A percentile compares a stretch with the other conserved stretches of the same genome.
phyloP scores from a whole-genome alignment of 2,797 vertebrate species.

The Gouania willdenowi region DNA sequence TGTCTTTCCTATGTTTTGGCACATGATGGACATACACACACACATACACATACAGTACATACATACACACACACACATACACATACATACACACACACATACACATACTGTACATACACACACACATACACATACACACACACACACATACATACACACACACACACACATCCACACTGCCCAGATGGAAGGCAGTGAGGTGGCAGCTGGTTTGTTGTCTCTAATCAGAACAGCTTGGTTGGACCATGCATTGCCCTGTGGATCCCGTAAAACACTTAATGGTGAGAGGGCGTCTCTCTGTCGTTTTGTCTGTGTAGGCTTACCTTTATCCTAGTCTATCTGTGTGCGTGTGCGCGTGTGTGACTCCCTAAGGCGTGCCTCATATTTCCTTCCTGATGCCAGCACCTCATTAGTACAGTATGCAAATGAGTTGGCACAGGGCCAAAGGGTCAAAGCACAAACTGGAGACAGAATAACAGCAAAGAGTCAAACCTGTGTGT shows the following conservation, averaged over 20 bases:
- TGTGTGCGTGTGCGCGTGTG: background rate
- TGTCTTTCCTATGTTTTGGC: conserved; percentile 49
- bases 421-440: conserved; percentile 76
- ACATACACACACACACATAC: too few species aligned
- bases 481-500: too few species aligned
- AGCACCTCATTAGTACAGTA: conserved; percentile 82
- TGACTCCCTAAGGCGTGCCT: conserved; percentile 46
- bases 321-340: background rate
- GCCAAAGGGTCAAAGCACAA: conserved; percentile 76
- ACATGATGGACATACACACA: conserved; percentile 64
- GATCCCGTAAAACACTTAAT: conserved; percentile 23
- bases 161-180: conserved; percentile 58
- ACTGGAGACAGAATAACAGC: conserved; percentile 72
- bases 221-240: conserved; percentile 48
- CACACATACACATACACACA: background rate
- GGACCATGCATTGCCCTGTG: conserved; percentile 27
- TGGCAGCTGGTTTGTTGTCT: conserved; percentile 62
- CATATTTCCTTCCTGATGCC: conserved; percentile 60
- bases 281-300: conserved; percentile 12
- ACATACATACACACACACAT: too few species aligned
- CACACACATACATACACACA: background rate
- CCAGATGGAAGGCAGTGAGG: conserved; percentile 66
- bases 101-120: too few species aligned
- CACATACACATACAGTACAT: background rate
- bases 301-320: too few species aligned